Conservation (phyloP, 2,797 vertebrate species). For the Falco cherrug region DNA sequence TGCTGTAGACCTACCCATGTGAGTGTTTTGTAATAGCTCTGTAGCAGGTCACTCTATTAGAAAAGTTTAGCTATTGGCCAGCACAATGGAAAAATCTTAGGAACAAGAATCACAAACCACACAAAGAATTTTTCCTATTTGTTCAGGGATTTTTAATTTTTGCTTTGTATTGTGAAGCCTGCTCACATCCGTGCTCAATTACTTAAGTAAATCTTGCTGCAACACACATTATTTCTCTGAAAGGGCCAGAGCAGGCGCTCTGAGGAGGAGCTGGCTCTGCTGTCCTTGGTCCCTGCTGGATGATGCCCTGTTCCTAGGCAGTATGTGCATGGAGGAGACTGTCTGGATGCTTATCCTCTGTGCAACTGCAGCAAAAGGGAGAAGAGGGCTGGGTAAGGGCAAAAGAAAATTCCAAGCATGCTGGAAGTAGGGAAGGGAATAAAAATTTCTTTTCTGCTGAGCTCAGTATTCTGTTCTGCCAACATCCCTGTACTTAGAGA, state of each 20-base stretch:
- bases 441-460: background rate
- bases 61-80: constrained; percentile 30
- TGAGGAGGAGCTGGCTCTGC: background rate
- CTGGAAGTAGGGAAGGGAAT: background rate
- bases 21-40: constrained; percentile 32
- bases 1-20: background rate
- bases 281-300: background rate
- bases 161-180: background rate
- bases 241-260: background rate
- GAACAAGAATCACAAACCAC: constrained; percentile 33
- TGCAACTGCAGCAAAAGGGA: background rate
- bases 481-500: background rate
- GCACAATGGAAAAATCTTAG: constrained; percentile 56
- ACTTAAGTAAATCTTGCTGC: background rate
- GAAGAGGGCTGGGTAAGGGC: background rate
- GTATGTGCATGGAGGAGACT: background rate
- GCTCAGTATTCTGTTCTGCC: background rate
- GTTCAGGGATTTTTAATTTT: constrained; percentile 52
- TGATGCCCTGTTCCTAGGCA: background rate
- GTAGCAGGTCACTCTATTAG: background rate
- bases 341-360: background rate
- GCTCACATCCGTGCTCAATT: constrained; percentile 10
- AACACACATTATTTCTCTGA: rapidly evolving
- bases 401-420: background rate
- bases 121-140: constrained; percentile 57